These are phyloP conservation scores for Ctenodactylus gundi DNA, from an alignment of 2,113 vertebrate species.

Conservation along the genomic window DNA sequence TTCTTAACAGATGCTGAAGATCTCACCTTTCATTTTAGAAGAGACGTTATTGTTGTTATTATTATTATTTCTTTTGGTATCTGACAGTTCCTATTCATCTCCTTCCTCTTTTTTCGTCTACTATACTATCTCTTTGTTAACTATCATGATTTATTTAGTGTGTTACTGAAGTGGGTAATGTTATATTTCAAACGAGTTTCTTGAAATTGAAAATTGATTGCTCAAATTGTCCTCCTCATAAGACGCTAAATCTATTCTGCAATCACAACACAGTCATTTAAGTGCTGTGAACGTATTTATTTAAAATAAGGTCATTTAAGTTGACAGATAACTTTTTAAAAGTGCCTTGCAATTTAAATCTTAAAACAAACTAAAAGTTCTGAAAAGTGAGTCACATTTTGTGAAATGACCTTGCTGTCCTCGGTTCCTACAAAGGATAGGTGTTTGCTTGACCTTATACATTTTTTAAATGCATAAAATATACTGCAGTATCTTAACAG, in stretches of 20 bases:
- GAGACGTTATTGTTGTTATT: too few relatives aligned
- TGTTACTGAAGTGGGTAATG: background rate
- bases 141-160: background rate
- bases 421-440: background rate
- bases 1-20: background rate
- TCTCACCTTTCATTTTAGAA: background rate
- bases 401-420: background rate
- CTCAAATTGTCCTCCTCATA: constrained; percentile 36
- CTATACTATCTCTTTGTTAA: background rate
- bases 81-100: background rate
- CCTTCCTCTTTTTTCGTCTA: background rate
- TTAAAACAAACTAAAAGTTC: constrained; percentile 31
- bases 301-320: constrained; percentile 44
- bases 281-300: background rate
- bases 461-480: background rate
- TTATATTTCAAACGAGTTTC: constrained; percentile 22
- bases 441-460: background rate
- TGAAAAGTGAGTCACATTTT: constrained; percentile 32
- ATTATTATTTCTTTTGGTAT: background rate
- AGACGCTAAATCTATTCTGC: background rate
- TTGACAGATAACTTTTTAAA: constrained; percentile 56
- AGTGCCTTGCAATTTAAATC: constrained; percentile 41
- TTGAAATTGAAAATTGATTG: background rate
- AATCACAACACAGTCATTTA: constrained; percentile 7
- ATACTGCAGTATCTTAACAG: background rate